Percentiles rank a stretch among this genome's conserved stretches.
These are phyloP conservation scores for Rousettus madagascariensis DNA, from an alignment of 2,797 vertebrate genomes.

Conservation along the genomic window DNA sequence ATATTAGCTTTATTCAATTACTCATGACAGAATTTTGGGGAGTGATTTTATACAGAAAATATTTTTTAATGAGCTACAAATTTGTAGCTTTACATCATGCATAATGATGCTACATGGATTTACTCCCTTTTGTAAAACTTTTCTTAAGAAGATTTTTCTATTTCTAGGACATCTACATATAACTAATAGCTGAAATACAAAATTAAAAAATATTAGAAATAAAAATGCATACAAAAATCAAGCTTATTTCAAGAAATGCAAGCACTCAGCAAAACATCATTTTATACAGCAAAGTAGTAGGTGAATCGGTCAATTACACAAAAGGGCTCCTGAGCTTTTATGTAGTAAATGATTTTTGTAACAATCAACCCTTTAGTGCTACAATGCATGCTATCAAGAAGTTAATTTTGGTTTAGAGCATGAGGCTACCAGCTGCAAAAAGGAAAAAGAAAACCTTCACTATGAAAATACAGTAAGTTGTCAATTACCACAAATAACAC, in stretches of 20 bases:
- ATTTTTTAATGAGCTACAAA: background rate
- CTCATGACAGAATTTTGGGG: background rate
- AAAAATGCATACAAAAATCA: conserved; percentile 5
- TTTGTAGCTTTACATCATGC: background rate
- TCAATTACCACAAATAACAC: background rate
- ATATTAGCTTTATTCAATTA: conserved; percentile 37
- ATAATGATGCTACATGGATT: background rate
- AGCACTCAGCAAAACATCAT: background rate
- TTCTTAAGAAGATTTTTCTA: background rate
- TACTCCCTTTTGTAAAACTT: background rate
- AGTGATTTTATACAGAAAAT: conserved; percentile 15
- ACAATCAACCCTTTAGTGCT: background rate
- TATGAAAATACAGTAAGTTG: background rate
- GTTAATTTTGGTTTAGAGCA: background rate
- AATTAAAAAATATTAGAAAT: background rate
- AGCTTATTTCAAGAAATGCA: background rate
- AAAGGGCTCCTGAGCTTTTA: background rate
- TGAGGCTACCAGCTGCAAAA: background rate
- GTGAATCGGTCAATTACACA: background rate
- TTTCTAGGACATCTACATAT: background rate
- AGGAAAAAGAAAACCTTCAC: background rate
- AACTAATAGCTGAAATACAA: background rate
- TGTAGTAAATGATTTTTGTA: background rate
- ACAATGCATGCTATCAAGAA: background rate
- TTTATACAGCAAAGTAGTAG: background rate